phyloP scores from a whole-genome alignment of 2,113 vertebrate species.

The Eupsittula cactorum region DNA sequence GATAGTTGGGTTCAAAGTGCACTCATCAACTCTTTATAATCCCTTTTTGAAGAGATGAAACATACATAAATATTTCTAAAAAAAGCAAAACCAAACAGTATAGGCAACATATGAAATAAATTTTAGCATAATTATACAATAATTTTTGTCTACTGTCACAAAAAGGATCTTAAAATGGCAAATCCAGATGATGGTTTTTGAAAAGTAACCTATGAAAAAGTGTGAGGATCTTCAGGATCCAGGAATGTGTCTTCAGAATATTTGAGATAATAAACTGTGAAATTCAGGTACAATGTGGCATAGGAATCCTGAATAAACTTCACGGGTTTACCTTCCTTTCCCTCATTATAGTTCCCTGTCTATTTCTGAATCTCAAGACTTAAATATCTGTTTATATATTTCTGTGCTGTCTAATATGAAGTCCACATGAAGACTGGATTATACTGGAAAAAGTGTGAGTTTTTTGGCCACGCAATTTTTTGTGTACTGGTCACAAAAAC shows the following conservation, averaged over 20 bases:
- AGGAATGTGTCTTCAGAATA: not conserved
- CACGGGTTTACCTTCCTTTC: not conserved
- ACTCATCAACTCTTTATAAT: not conserved
- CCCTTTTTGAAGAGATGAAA: not conserved
- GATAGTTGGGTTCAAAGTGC: not conserved
- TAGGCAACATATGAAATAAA: not conserved
- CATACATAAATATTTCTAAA: slow-evolving; percentile 1
- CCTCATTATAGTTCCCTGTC: not conserved
- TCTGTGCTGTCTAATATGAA: not conserved
- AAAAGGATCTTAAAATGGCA: not conserved
- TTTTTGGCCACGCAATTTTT: not conserved
- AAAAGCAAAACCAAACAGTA: not conserved
- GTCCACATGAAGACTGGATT: not conserved
- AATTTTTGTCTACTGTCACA: not conserved
- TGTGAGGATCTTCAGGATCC: not conserved
- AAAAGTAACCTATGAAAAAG: not conserved
- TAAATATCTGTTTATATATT: not conserved
- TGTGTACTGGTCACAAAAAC: not conserved
- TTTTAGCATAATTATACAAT: not conserved
- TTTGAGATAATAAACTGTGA: not conserved
- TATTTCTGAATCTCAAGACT: not conserved
- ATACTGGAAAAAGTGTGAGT: not conserved
- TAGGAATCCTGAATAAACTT: not conserved
- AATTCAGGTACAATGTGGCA: not conserved
- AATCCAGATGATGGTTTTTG: not conserved